Evolutionary conservation across 2,797 vertebrate species (phyloP), one percentile per base, ranked within the genome.

Genomic region (Labroides dimidiatus): DNA sequence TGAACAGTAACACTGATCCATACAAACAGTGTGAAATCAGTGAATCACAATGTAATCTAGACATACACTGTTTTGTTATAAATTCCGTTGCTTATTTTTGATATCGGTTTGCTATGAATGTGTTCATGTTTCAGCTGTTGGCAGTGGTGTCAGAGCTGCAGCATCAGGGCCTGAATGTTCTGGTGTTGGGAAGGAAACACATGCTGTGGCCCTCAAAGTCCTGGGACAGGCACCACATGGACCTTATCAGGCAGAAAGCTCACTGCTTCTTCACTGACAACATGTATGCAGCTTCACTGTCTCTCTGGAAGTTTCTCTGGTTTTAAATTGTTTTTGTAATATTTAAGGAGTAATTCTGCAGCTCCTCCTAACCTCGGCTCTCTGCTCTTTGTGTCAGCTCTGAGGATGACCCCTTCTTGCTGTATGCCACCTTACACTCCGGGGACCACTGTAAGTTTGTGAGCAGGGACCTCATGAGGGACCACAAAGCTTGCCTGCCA

Each of bases 231-330:
- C 67, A 85, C 23, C 75, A 96, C 75, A 95, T 99, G 94, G 83
- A 78, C n/a, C 85, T 85, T 13, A 89, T 98, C 79, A 93, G 92
- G 82, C 86, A 92, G 82, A 95, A 94, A 75, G 96, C 96, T 51
- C 91, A 96, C 43, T 98, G 96, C 90, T 99, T 99, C 86, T 99
- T 99, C 90, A 96, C 97, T 27, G 96, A 97, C 11, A 93, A 99
- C 85, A 94, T 96, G 97, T 99, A 86, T 95, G 96, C 19, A 36
- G 30, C 24, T 3, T 3, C 24, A 27, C 3, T 27, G 3, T 14
- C 13, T 39, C 37, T 39, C 13, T 14, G 13, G 3, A 39, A 13
- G 4, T 39, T 9, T 2, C 37, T 14, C 37, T 13, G 8, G 37
- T 12, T 39, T 39, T 39, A 39, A 13, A 3, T 2, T 39, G 12